Conservation (phyloP, 2,113 vertebrate species). For the Pogona vitticeps region DNA sequence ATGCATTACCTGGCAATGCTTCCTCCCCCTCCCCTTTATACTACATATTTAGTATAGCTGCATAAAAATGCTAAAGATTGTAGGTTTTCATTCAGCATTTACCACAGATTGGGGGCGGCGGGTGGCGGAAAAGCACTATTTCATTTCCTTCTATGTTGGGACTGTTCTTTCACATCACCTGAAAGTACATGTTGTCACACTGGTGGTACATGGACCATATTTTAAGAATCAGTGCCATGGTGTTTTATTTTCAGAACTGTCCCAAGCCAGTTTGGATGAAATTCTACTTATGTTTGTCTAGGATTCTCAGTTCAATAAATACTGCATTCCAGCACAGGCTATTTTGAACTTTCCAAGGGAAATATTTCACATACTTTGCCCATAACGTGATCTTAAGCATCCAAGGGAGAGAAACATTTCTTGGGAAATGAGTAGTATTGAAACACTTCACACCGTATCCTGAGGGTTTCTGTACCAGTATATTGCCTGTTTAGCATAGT, state of each 20-base stretch:
- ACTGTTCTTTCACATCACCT: background rate
- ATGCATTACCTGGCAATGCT: background rate
- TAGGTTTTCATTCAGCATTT: background rate
- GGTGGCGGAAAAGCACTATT: background rate
- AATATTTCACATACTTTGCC: constrained; percentile 64
- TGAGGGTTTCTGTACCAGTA: constrained; percentile 42
- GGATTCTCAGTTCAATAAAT: constrained; percentile 69
- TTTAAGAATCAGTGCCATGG: background rate
- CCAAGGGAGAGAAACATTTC: constrained; percentile 49
- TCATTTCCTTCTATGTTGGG: background rate
- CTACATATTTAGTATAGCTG: background rate
- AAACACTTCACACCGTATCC: constrained; percentile 64
- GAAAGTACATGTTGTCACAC: background rate
- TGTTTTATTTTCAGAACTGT: background rate
- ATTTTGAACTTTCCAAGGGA: constrained; percentile 69
- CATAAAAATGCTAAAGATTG: background rate
- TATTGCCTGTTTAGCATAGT: constrained; percentile 32
- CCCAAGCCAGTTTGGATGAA: constrained; percentile 33
- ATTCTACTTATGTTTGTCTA: constrained; percentile 55
- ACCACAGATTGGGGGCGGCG: too few species aligned
- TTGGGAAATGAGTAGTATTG: constrained; percentile 58
- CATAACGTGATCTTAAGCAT: constrained; percentile 54
- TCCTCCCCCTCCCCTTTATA: background rate
- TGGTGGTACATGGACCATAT: background rate
- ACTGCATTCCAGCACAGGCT: constrained; percentile 58